Conservation (phyloP, 2,888 invertebrate genomes). For the Drosophila kokeensis region DNA sequence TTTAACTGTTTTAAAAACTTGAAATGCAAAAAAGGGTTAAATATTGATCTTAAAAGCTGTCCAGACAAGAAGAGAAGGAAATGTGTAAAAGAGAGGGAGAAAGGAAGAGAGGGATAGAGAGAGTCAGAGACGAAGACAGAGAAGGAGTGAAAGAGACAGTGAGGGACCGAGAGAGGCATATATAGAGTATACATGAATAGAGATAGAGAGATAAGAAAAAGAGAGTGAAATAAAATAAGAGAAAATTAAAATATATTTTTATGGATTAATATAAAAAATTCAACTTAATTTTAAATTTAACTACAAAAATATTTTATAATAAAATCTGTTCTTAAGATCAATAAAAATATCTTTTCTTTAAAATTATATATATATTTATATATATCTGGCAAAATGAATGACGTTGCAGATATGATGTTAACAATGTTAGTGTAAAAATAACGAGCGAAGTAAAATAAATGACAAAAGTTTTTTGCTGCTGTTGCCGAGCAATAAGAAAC, state of each 20-base stretch:
- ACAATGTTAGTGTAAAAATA: constrained; percentile 32
- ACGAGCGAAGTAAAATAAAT: constrained; percentile 56
- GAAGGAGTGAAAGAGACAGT: neutral
- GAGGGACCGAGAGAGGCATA: neutral
- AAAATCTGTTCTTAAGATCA: neutral
- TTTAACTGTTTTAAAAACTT: neutral
- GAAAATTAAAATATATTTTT: neutral
- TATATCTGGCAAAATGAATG: neutral
- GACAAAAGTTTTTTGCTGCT: constrained; percentile 57
- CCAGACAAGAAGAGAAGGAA: too few species aligned
- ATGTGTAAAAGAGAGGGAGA: too few species aligned
- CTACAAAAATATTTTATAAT: neutral
- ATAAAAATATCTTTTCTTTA: too few species aligned
- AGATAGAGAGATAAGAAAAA: neutral
- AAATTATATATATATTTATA: neutral
- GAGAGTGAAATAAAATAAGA: neutral
- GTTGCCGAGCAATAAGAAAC: constrained; percentile 51
- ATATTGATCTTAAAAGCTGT: too few species aligned
- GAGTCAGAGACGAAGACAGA: neutral
- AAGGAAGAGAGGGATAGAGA: too few species aligned
- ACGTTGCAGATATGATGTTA: neutral
- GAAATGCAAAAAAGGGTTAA: neutral
- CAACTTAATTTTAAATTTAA: neutral
- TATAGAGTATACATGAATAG: rapidly evolving
- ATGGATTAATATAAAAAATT: neutral